Conservation (phyloP, 2,888 invertebrate genomes). For the Ormyrus nitidulus region DNA sequence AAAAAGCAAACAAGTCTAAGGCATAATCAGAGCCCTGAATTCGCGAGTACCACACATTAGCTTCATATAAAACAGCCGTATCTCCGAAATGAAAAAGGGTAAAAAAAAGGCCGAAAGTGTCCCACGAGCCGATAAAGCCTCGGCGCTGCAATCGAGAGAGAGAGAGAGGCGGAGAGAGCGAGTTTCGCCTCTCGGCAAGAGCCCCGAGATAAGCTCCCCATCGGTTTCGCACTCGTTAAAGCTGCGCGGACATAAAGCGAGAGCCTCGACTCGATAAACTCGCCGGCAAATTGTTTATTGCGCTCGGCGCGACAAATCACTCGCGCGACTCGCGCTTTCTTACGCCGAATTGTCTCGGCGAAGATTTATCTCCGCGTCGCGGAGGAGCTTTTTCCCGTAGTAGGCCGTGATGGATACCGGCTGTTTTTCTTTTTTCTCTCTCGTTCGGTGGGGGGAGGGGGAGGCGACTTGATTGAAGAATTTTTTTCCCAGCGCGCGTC, state of each 20-base stretch:
- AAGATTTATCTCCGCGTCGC: not conserved
- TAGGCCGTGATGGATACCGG: no score
- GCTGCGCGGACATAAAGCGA: not conserved
- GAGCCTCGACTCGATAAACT: conserved; percentile 19
- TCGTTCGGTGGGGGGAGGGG: no score
- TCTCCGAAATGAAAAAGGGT: not conserved
- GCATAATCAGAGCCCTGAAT: no score
- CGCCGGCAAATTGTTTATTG: conserved; percentile 37
- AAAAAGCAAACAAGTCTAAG: no score
- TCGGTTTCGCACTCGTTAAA: conserved; percentile 18
- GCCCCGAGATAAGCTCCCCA: conserved; percentile 20
- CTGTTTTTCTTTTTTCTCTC: not conserved
- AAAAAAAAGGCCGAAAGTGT: not conserved
- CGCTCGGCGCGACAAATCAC: conserved; percentile 26
- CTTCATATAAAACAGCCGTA: no score
- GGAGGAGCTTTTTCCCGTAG: no score
- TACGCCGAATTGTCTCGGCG: not conserved
- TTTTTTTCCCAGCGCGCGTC: no score
- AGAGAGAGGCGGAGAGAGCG: conserved; percentile 15
- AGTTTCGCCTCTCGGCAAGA: conserved; percentile 14
- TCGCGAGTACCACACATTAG: no score
- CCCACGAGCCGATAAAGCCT: not conserved
- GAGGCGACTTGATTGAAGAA: no score
- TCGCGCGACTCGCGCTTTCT: conserved; percentile 1
- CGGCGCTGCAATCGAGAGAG: not conserved